These are phyloP conservation scores for Danio rerio DNA, from an alignment of 2,113 vertebrate genomes.

Conservation along the genomic window GRCz12tu NC_133195.1:41958001-41958500, in stretches of 20 bases:
- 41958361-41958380: constrained; percentile 3
- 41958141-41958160: not conserved
- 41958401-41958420: constrained; percentile 17
- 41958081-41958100: not conserved
- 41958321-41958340: not conserved
- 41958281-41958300: not conserved
- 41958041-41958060: not conserved
- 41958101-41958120: not conserved
- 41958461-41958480: constrained; percentile 44
- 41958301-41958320: not conserved
- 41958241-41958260: constrained; percentile 1
- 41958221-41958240: not conserved
- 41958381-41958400: constrained; percentile 13
- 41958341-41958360: constrained; percentile 9
- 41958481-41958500: constrained; percentile 55
- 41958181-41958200: not conserved
- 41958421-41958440: not conserved
- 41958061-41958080: not conserved
- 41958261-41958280: not conserved
- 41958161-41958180: not conserved
- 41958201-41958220: not conserved
- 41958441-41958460: constrained; percentile 52
- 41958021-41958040: not conserved
- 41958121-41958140: not conserved
- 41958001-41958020: not conserved